phyloP scores from a whole-genome alignment of 2,113 vertebrate species.

The Chunga burmeisteri region DNA sequence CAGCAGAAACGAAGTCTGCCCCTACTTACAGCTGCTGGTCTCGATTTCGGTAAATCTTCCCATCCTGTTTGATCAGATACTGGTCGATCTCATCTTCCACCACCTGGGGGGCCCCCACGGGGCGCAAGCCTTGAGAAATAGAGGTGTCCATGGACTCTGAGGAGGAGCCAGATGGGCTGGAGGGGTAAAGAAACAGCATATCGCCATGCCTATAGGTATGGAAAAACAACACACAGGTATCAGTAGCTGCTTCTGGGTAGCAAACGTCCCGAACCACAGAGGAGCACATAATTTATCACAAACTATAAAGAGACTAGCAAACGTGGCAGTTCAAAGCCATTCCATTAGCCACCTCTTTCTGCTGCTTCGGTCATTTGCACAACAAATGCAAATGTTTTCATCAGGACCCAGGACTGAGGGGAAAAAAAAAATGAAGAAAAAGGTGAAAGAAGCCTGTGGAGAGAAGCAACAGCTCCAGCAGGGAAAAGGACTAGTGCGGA shows the following conservation, averaged over 20 bases:
- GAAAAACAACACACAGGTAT: background rate
- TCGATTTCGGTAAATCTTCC: constrained; percentile 92
- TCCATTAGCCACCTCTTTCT: background rate
- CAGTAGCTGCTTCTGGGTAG: background rate
- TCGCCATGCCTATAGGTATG: constrained; percentile 86
- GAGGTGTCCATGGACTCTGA: constrained; percentile 93
- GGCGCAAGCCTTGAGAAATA: constrained; percentile 73
- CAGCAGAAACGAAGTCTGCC: background rate
- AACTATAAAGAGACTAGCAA: background rate
- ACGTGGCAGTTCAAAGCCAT: fast-evolving
- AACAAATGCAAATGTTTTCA: background rate
- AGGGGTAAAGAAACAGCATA: constrained; percentile 92
- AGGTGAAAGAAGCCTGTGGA: background rate
- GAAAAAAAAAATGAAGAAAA: background rate
- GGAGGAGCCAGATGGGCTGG: constrained; percentile 79
- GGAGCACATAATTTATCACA: fast-evolving
- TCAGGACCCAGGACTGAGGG: background rate
- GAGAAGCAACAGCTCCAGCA: background rate
- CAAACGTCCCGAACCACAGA: fast-evolving
- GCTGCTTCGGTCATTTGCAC: background rate
- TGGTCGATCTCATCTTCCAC: constrained; percentile 95
- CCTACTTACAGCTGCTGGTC: constrained; percentile 93
- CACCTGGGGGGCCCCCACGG: constrained; percentile 78
- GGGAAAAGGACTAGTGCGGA: background rate
- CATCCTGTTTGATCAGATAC: constrained; percentile 92